Conservation (phyloP, 2,888 invertebrate species). For the Agrochola macilenta region DNA sequence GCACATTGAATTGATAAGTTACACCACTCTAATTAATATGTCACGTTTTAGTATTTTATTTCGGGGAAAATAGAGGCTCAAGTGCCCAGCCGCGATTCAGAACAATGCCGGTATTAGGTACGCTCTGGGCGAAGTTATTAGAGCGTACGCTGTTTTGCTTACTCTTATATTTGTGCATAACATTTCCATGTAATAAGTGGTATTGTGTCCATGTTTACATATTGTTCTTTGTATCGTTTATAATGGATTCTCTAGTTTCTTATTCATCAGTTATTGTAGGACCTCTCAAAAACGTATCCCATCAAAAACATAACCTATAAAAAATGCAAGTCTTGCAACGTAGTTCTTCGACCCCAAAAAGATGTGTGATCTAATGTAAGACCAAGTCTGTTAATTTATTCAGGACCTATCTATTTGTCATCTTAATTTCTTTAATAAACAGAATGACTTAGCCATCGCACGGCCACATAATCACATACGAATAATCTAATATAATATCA, state of each 20-base stretch:
- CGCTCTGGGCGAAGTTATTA: conserved; percentile 63
- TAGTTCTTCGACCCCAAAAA: no score
- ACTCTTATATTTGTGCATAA: conserved; percentile 49
- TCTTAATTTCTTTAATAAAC: no score
- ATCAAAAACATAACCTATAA: no score
- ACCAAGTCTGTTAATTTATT: no score
- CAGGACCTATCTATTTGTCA: no score
- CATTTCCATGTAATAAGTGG: conserved; percentile 40
- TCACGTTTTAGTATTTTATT: conserved; percentile 41
- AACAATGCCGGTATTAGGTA: conserved; percentile 61
- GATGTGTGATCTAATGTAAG: no score
- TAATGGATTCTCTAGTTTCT: neutral
- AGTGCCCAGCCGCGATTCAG: conserved; percentile 33
- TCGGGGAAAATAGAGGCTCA: conserved; percentile 23
- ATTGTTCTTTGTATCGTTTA: conserved; percentile 8
- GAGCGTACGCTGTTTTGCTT: conserved; percentile 71
- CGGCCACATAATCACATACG: no score
- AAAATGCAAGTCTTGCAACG: no score
- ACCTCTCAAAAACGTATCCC: neutral
- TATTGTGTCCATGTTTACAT: conserved; percentile 12
- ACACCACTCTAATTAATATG: conserved; percentile 18
- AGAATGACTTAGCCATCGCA: no score
- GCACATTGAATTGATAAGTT: conserved; percentile 14
- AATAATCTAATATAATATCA: no score
- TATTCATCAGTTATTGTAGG: neutral